These are phyloP conservation scores for Toxotes lorentzi DNA, from an alignment of 2,797 vertebrate species.

Conservation along the genomic window DNA sequence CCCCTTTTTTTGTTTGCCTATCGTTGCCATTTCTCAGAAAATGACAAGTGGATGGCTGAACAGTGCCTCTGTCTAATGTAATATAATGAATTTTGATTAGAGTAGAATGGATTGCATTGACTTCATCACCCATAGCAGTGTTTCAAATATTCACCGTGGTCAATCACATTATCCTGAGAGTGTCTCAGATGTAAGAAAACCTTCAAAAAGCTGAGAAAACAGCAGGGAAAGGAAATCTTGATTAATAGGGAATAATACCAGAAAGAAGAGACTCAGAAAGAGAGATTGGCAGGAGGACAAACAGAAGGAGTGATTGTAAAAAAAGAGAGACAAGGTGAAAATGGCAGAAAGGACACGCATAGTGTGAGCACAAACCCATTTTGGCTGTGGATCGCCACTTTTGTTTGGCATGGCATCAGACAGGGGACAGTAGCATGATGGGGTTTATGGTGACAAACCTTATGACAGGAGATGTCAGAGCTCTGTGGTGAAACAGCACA, in stretches of 20 bases:
- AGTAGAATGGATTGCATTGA: constrained; percentile 59
- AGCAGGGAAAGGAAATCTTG: background rate
- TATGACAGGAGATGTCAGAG: constrained; percentile 57
- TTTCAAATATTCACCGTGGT: constrained; percentile 52
- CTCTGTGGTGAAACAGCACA: constrained; percentile 51
- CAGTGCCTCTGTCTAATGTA: constrained; percentile 56
- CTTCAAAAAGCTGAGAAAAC: constrained; percentile 28
- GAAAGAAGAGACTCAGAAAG: constrained; percentile 1
- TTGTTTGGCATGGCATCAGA: constrained; percentile 53
- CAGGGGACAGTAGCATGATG: constrained; percentile 24
- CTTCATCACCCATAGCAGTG: constrained; percentile 51
- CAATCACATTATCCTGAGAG: constrained; percentile 47
- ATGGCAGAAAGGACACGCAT: constrained; percentile 49
- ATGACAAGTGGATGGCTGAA: constrained; percentile 55
- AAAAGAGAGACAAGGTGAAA: constrained; percentile 40
- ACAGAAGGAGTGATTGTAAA: constrained; percentile 41
- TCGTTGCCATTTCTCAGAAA: constrained; percentile 55
- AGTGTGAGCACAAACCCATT: constrained; percentile 38
- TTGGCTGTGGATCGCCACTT: constrained; percentile 46
- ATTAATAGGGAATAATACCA: background rate
- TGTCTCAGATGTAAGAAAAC: constrained; percentile 34
- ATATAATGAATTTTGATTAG: constrained; percentile 68
- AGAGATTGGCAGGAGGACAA: constrained; percentile 46
- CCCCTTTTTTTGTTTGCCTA: constrained; percentile 13
- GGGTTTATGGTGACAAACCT: constrained; percentile 54